Conservation (phyloP, 2,888 invertebrate genomes). For the Trachelus iudaicus region DNA sequence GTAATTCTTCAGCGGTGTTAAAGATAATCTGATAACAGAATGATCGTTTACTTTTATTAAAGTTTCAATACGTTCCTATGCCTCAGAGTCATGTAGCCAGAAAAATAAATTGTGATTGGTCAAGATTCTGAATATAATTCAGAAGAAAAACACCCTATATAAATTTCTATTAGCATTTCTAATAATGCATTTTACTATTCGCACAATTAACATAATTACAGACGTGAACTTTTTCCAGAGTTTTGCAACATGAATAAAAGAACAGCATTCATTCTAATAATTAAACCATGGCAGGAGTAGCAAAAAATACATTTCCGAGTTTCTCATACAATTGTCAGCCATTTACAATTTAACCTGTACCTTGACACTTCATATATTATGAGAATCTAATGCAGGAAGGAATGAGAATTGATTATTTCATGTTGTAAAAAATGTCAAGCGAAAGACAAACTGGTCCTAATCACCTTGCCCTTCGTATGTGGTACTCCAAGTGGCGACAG, state of each 20-base stretch:
- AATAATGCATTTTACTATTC: not conserved
- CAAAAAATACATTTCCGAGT: not conserved
- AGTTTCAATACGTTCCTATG: not conserved
- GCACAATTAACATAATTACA: not conserved
- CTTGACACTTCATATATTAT: not conserved
- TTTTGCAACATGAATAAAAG: not conserved
- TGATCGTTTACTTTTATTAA: not conserved
- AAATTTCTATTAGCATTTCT: not conserved
- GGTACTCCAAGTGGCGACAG: conserved; percentile 94
- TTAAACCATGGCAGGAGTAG: not conserved
- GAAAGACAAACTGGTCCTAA: not conserved
- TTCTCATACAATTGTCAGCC: not conserved
- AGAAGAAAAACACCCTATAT: not conserved
- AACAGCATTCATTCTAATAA: not conserved
- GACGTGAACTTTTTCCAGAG: not conserved
- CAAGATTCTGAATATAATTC: not conserved
- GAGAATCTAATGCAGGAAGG: not conserved
- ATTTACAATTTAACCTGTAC: not conserved
- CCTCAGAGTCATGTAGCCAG: not conserved
- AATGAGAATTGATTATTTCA: not conserved
- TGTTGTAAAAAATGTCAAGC: not conserved
- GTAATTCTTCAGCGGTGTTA: conserved; percentile 94
- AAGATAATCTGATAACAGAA: conserved; percentile 76
- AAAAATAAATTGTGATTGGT: not conserved
- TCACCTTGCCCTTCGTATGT: conserved; percentile 94